Evolutionary conservation across 2,113 vertebrate genomes (phyloP), one percentile per base, ranked within the genome.

Genomic region (Serilophus lunatus): DNA sequence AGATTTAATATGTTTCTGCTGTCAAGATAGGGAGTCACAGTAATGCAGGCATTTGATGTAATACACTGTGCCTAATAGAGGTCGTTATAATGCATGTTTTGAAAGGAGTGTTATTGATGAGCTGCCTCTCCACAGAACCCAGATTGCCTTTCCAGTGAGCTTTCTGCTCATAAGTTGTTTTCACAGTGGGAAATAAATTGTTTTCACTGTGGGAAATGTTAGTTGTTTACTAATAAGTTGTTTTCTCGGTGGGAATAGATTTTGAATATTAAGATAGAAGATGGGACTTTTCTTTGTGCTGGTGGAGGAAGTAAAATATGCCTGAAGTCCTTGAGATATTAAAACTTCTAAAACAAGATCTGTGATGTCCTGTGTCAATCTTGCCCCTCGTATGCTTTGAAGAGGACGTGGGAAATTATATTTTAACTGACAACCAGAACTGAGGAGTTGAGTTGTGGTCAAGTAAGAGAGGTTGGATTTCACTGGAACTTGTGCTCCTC

Each of bases 211-310:
- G 92, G 88, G 91, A 94, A 95, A 36, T 95, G 88, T 96, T 95
- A 92, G 81, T 93, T 97, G 87, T 97, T 97, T 97, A 97, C 96
- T 96, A 97, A 95, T 96, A 97, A 97, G 85, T 92, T 96, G 56
- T 95, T 97, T 96, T 96, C 82, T 97, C 66, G 76, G 77, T 56
- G 82, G 76, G 83, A 84, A 91, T 92, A 66, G 60, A 53, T 53
- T 90, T 88, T 54, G 42, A 89, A 90, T 92, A 66, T 82, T 95
- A 85, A 94, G 87, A 79, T 69, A 70, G 91, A 79, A 78, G 90
- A 88, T 59, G 24, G 4, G 42, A 42, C 26, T 88, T 69, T 61
- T 78, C 47, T 74, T 61, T 16, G 42, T 65, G 45, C 40, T 2
- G 8, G 35, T 13, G 74, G 33, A 68, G 63, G 57, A 40, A 86